phyloP scores from a whole-genome alignment of 2,113 vertebrate species.

The Climacteris rufus region DNA sequence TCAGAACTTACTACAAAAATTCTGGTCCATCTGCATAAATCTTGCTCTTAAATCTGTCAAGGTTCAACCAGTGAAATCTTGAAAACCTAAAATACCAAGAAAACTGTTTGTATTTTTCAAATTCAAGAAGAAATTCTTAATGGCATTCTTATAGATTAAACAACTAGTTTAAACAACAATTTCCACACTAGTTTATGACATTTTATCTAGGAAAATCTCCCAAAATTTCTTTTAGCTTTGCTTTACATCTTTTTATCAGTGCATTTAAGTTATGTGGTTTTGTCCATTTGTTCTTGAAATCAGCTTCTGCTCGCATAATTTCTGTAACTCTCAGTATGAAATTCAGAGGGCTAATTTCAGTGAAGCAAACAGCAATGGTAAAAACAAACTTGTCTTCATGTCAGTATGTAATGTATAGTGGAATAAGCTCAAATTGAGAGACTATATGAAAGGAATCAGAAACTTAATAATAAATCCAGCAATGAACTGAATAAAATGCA shows the following conservation, averaged over 20 bases:
- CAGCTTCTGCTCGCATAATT: neutral
- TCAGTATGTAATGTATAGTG: neutral
- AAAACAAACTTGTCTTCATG: neutral
- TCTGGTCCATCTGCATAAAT: neutral
- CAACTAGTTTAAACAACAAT: too few relatives aligned
- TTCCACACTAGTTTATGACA: neutral
- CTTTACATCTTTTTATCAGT: neutral
- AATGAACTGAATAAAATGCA: constrained; percentile 44
- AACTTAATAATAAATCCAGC: constrained; percentile 21
- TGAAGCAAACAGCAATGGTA: neutral
- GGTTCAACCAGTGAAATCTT: neutral
- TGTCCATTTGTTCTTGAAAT: neutral
- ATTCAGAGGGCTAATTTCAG: neutral
- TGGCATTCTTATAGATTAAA: neutral
- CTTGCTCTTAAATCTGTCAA: neutral
- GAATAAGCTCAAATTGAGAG: constrained; percentile 18
- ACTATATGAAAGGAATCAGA: constrained; percentile 13
- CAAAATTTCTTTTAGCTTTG: neutral
- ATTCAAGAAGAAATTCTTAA: neutral
- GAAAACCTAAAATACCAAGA: neutral
- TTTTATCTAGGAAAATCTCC: neutral
- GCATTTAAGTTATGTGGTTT: neutral
- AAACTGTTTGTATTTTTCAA: neutral
- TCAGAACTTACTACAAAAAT: neutral
- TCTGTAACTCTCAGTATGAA: neutral